These are phyloP conservation scores for Syrrhaptes paradoxus DNA, from an alignment of 2,113 vertebrate genomes.

Conservation along the genomic window DNA sequence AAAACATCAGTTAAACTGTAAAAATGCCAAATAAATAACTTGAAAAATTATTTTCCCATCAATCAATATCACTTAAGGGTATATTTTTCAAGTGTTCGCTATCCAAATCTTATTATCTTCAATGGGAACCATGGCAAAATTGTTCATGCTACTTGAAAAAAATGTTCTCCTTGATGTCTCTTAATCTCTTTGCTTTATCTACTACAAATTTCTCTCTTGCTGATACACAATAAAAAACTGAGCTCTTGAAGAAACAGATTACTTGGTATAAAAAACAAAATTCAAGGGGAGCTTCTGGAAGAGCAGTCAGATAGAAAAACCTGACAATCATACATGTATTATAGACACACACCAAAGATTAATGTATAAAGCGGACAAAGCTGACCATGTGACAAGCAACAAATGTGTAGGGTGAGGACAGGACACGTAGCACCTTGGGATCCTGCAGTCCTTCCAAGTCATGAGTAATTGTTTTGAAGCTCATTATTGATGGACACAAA, in stretches of 20 bases:
- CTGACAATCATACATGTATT: background rate
- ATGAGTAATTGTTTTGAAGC: background rate
- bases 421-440: background rate
- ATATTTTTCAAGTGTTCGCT: background rate
- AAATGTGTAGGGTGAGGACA: background rate
- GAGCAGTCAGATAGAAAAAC: background rate
- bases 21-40: background rate
- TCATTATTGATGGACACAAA: background rate
- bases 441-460: background rate
- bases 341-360: background rate
- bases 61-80: background rate
- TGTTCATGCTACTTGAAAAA: background rate
- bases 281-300: background rate
- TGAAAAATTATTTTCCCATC: background rate
- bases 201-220: background rate
- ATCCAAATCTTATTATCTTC: background rate
- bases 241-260: background rate
- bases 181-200: background rate
- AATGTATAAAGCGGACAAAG: background rate
- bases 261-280: background rate
- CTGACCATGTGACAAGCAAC: background rate
- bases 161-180: background rate
- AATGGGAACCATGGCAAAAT: background rate
- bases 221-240: background rate
- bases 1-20: background rate